Evolutionary conservation across 2,888 invertebrate genomes (phyloP).

Genomic region (Eupeodes luniger): DNA sequence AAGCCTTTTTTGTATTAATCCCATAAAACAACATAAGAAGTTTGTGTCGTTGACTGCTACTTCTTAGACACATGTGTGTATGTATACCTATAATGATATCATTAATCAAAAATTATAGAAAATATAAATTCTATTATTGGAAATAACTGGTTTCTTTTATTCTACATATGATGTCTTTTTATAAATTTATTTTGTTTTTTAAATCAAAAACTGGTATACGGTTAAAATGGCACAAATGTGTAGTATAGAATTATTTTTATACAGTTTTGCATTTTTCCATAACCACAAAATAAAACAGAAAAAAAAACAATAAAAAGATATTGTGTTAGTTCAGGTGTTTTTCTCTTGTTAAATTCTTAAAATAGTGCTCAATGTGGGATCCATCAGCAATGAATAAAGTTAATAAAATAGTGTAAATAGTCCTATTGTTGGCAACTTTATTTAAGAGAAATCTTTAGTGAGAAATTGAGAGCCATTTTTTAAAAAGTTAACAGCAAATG

Average conservation of each 20-base stretch:
- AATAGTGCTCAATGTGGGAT: constrained; percentile 14
- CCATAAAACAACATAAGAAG: background rate
- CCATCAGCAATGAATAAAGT: background rate
- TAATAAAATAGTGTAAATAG: background rate
- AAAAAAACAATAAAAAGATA: background rate
- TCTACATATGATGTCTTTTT: background rate
- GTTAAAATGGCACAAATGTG: constrained; percentile 4
- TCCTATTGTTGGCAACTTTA: background rate
- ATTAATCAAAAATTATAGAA: constrained; percentile 44
- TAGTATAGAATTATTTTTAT: background rate
- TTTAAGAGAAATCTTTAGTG: background rate
- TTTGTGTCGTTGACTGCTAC: constrained; percentile 28
- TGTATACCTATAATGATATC: background rate
- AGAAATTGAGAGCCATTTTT: too few relatives aligned
- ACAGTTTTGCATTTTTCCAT: constrained; percentile 31
- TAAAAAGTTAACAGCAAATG: too few relatives aligned
- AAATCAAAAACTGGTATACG: constrained; percentile 10
- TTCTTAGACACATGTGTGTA: background rate
- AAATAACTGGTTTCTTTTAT: constrained; percentile 31
- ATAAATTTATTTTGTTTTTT: background rate
- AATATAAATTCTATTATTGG: constrained; percentile 27
- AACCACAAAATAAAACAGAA: background rate
- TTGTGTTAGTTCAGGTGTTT: constrained; percentile 18
- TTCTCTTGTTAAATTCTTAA: background rate
- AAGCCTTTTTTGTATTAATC: background rate